These are phyloP conservation scores for Hemiscyllium ocellatum DNA, from an alignment of 2,113 vertebrate species.

Conservation along the genomic window DNA sequence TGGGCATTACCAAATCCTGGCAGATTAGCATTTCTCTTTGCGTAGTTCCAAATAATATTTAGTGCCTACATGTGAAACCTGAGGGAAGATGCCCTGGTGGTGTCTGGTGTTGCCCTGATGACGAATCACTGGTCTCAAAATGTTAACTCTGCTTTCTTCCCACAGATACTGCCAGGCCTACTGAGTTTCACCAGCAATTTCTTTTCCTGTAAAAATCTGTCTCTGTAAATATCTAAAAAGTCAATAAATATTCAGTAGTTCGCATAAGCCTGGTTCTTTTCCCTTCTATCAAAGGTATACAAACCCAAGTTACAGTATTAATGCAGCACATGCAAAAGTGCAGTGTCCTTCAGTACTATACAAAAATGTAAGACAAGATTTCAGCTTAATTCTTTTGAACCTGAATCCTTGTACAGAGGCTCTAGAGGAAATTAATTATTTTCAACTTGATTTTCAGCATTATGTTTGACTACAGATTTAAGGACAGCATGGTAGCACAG, in stretches of 20 bases:
- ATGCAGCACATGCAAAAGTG: background rate
- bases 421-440: background rate
- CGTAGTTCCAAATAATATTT: background rate
- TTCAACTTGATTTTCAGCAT: background rate
- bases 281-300: too few species aligned
- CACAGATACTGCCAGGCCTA: too few species aligned
- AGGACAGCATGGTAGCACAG: too few species aligned
- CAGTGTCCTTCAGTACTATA: background rate
- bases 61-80: background rate
- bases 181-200: too few species aligned
- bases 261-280: too few species aligned
- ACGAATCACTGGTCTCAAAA: too few species aligned
- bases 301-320: background rate
- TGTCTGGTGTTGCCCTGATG: too few species aligned
- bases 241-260: too few species aligned
- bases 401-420: background rate
- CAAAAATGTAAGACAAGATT: background rate
- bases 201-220: too few species aligned
- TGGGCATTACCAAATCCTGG: background rate
- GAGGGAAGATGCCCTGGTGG: too few species aligned
- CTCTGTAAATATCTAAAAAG: too few species aligned
- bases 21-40: background rate
- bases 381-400: background rate
- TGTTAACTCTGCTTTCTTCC: too few species aligned
- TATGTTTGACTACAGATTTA: background rate